These are phyloP conservation scores for Cololabis saira DNA, from an alignment of 2,113 vertebrate species.

Conservation along the genomic window DNA sequence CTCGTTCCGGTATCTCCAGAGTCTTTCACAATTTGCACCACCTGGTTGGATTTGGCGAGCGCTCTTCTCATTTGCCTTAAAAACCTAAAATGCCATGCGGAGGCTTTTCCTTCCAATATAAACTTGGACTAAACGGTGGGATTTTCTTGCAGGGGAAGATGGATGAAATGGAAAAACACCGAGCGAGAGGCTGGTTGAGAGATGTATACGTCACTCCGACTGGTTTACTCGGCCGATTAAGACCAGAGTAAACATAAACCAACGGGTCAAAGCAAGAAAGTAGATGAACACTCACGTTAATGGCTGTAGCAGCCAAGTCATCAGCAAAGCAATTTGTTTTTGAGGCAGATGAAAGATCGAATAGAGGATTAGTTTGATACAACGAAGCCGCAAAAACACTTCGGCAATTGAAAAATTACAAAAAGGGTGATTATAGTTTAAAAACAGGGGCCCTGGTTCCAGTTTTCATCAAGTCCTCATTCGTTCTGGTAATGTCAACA, in stretches of 20 bases:
- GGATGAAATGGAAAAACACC: slow-evolving; percentile 25
- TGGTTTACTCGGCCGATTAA: slow-evolving; percentile 33
- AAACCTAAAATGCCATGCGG: slow-evolving; percentile 38
- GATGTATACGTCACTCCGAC: slow-evolving; percentile 41
- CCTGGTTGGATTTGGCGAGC: slow-evolving; percentile 63
- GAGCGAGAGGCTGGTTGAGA: slow-evolving; percentile 15
- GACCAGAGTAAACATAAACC: slow-evolving; percentile 30
- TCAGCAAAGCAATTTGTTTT: too few species aligned
- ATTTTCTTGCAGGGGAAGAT: slow-evolving; percentile 21
- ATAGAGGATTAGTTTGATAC: too few species aligned
- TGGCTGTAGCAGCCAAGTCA: too few species aligned
- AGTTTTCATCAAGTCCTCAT: neutral
- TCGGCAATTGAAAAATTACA: neutral
- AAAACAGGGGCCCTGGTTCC: neutral
- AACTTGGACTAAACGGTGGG: slow-evolving; percentile 3
- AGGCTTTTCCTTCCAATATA: slow-evolving; percentile 18
- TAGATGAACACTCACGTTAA: slow-evolving; percentile 8
- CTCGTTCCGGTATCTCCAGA: slow-evolving; percentile 13
- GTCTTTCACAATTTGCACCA: slow-evolving; percentile 49
- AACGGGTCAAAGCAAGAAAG: slow-evolving; percentile 35
- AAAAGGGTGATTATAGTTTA: neutral
- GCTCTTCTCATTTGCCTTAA: slow-evolving; percentile 30
- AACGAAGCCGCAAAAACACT: too few species aligned
- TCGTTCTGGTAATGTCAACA: neutral
- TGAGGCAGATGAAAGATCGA: too few species aligned